Percentiles rank a stretch among this genome's conserved stretches.
These are phyloP conservation scores for Melanotaenia pygmaea DNA, from an alignment of 2,797 vertebrate species.

Conservation along the genomic window DNA sequence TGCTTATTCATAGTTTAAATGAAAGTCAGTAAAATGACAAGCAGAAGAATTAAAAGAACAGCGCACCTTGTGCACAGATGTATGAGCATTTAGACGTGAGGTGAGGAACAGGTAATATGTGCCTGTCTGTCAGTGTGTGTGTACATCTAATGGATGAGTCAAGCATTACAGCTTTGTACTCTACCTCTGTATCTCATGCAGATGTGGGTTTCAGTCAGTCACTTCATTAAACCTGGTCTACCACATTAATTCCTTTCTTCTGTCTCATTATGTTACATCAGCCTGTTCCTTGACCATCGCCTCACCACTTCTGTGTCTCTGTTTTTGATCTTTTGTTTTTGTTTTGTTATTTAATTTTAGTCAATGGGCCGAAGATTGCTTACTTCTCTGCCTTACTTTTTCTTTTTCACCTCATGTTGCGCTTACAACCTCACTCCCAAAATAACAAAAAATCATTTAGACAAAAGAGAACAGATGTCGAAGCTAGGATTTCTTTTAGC, in stretches of 20 bases:
- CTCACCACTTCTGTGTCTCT: not conserved
- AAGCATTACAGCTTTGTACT: conserved; percentile 14
- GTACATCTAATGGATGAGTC: conserved; percentile 6
- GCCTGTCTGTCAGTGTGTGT: not conserved
- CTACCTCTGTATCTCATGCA: conserved; percentile 23
- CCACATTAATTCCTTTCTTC: not conserved
- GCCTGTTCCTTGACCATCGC: not conserved
- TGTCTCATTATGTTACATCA: not conserved
- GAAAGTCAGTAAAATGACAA: conserved; percentile 53
- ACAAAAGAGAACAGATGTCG: not conserved
- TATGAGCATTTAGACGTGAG: conserved; percentile 18
- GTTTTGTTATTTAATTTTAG: not conserved
- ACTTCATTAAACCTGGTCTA: not conserved
- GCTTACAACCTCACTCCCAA: not conserved
- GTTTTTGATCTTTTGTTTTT: not conserved
- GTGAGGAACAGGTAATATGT: not conserved
- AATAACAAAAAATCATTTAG: not conserved
- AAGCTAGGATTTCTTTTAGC: not conserved
- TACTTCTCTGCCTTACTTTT: not conserved
- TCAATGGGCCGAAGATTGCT: not conserved
- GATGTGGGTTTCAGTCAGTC: conserved; percentile 28
- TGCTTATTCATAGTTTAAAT: conserved; percentile 50
- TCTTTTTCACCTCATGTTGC: too few relatives aligned
- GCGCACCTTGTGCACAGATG: conserved; percentile 40
- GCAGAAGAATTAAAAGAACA: conserved; percentile 53